These are phyloP conservation scores for Catharus fuscescens DNA, from an alignment of 2,113 vertebrate species.

Conservation along the genomic window DNA sequence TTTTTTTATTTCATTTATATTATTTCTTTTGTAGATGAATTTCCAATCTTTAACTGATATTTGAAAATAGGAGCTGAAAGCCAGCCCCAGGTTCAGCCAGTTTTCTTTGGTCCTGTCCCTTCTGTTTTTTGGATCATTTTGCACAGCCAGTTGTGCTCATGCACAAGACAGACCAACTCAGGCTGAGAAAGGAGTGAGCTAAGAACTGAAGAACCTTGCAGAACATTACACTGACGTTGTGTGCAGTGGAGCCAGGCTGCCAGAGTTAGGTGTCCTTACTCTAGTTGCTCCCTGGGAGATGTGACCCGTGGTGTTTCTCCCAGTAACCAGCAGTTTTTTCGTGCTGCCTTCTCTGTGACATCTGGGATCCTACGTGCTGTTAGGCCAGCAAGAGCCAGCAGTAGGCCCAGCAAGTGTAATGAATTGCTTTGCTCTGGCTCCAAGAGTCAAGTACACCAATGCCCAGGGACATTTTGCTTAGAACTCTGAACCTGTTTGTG, in stretches of 20 bases:
- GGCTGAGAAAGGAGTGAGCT: constrained; percentile 66
- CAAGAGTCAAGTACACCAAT: constrained; percentile 68
- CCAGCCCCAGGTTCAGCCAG: constrained; percentile 62
- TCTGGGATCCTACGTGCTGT: constrained; percentile 38
- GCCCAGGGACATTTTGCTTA: constrained; percentile 71
- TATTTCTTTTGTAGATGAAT: constrained; percentile 81
- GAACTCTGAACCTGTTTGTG: constrained; percentile 68
- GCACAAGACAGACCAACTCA: constrained; percentile 47
- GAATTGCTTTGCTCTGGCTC: constrained; percentile 69
- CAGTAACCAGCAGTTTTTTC: constrained; percentile 30
- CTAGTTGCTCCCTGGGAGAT: neutral
- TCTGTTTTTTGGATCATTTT: constrained; percentile 67
- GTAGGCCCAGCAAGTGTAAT: constrained; percentile 59
- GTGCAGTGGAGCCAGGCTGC: constrained; percentile 41
- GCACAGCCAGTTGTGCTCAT: constrained; percentile 36
- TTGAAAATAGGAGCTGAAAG: constrained; percentile 70
- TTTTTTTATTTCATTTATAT: constrained; percentile 81
- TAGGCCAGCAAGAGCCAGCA: constrained; percentile 2
- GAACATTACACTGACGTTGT: neutral
- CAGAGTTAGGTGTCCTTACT: constrained; percentile 35
- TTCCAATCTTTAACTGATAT: constrained; percentile 73
- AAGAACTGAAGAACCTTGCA: constrained; percentile 56
- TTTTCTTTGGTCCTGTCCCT: constrained; percentile 72
- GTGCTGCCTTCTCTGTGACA: constrained; percentile 43
- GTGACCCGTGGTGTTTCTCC: neutral